A percentile compares a stretch with the other conserved stretches of the same genome.
phyloP scores from a whole-genome alignment of 2,113 vertebrate genomes.

The Trochalopteron elliotii region DNA sequence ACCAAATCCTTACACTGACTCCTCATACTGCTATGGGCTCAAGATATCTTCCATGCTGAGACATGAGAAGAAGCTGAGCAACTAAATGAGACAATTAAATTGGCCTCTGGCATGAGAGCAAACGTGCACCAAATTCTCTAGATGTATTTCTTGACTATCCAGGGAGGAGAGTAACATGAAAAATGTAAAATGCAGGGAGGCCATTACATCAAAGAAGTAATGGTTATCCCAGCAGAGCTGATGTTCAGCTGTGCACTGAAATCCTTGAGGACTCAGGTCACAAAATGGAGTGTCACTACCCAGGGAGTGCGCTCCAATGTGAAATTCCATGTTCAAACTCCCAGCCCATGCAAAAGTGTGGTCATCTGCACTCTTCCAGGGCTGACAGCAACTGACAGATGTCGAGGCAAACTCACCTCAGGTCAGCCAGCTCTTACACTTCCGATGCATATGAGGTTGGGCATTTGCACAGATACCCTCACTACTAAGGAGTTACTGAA shows the following conservation, averaged over 20 bases:
- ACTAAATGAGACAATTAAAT: background rate
- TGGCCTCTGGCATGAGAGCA: background rate
- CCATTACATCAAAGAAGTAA: background rate
- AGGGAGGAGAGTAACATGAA: background rate
- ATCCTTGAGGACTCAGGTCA: background rate
- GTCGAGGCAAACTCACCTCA: background rate
- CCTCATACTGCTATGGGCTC: background rate
- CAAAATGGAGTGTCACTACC: background rate
- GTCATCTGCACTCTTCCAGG: background rate
- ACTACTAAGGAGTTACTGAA: background rate
- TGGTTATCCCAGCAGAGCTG: background rate
- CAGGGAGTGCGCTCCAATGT: rapidly evolving
- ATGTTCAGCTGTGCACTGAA: background rate
- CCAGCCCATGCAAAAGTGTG: rapidly evolving
- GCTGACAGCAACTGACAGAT: background rate
- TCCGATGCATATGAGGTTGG: background rate
- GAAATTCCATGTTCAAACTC: background rate
- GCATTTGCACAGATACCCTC: background rate
- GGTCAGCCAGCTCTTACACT: background rate
- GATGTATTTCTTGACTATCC: background rate
- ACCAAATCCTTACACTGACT: background rate
- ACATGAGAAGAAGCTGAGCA: background rate
- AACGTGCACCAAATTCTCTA: background rate
- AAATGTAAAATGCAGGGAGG: background rate
- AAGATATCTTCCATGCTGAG: background rate